Percentiles rank a stretch among this genome's conserved stretches.
Conservation (phyloP, 2,113 vertebrate species). For the Caloenas nicobarica region DNA sequence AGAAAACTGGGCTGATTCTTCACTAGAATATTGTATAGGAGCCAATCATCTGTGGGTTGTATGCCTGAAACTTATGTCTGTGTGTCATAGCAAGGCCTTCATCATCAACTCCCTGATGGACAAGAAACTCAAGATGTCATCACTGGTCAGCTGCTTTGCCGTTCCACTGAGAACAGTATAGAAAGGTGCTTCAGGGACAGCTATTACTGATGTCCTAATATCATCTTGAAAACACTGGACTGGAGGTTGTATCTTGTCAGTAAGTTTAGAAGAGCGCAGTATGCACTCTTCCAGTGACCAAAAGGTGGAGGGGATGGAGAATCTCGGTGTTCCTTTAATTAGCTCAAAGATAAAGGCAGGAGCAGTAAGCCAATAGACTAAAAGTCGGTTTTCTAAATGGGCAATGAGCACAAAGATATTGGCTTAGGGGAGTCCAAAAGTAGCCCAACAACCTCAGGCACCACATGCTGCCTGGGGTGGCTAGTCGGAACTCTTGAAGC, state of each 20-base stretch:
- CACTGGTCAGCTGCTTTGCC: not conserved
- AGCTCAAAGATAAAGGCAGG: not conserved
- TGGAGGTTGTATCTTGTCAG: not conserved
- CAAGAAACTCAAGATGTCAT: not conserved
- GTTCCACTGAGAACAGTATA: not conserved
- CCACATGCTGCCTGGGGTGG: not conserved
- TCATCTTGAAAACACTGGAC: not conserved
- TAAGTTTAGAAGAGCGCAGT: not conserved
- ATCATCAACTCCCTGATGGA: not conserved
- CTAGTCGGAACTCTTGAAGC: not conserved
- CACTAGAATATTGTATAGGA: accelerated
- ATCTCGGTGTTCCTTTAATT: not conserved
- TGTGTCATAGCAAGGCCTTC: not conserved
- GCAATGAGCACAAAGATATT: not conserved
- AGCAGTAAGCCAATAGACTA: not conserved
- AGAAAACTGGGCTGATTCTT: not conserved
- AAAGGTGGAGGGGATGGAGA: too few relatives aligned
- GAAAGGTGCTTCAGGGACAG: not conserved
- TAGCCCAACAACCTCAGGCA: not conserved
- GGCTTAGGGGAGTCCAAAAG: not conserved
- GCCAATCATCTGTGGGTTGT: not conserved
- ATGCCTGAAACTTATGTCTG: not conserved
- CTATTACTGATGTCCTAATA: not conserved
- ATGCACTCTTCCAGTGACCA: not conserved
- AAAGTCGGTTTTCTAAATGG: not conserved